These are phyloP conservation scores for Calypte anna DNA, from an alignment of 2,113 vertebrate genomes.

Conservation along the genomic window DNA sequence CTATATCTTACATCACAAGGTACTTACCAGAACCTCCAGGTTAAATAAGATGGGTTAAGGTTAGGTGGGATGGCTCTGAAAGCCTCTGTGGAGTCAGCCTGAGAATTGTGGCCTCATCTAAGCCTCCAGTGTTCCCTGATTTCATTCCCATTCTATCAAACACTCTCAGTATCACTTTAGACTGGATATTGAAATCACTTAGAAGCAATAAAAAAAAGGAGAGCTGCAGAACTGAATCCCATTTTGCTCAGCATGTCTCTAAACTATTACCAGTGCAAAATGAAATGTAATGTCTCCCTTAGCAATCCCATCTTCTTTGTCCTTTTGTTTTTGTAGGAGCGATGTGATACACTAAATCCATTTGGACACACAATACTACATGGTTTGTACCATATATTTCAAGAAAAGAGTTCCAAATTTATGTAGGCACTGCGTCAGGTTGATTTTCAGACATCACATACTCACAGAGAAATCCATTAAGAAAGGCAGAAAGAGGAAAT, in stretches of 20 bases:
- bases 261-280: slow-evolving; percentile 63
- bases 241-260: slow-evolving; percentile 42
- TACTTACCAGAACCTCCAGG: slow-evolving; percentile 39
- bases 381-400: not conserved
- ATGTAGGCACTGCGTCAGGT: not conserved
- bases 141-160: not conserved
- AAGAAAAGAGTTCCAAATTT: slow-evolving; percentile 18
- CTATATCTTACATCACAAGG: not conserved
- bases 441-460: not conserved
- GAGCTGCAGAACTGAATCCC: slow-evolving; percentile 45
- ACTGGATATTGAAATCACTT: slow-evolving; percentile 59
- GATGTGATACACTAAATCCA: slow-evolving; percentile 50
- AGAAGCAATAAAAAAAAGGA: slow-evolving; percentile 56
- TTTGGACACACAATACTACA: slow-evolving; percentile 9
- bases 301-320: slow-evolving; percentile 50
- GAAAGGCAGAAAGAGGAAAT: not conserved
- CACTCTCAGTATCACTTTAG: slow-evolving; percentile 52
- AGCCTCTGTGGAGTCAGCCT: not conserved
- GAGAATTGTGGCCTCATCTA: slow-evolving; percentile 42
- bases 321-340: slow-evolving; percentile 21
- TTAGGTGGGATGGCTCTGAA: not conserved
- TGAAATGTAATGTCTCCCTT: slow-evolving; percentile 60
- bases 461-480: not conserved
- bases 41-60: slow-evolving; percentile 31
- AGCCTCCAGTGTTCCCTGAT: not conserved